These are phyloP conservation scores for Hyppa rectilinea DNA, from an alignment of 2,888 invertebrate genomes.

Conservation along the genomic window DNA sequence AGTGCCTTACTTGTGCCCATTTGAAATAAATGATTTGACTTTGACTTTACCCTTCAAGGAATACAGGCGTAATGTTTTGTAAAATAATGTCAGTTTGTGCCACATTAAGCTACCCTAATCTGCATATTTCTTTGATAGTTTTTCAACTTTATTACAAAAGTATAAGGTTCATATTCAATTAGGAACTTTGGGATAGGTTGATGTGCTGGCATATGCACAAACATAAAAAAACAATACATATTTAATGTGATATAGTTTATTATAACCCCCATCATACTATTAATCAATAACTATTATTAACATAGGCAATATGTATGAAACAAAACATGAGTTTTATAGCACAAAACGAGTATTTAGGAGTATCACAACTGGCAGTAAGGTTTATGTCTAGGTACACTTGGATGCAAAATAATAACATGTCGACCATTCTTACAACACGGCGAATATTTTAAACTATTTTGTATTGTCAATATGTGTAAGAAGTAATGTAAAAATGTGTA, in stretches of 20 bases:
- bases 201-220: too few species aligned
- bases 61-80: background rate
- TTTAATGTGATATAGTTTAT: slow-evolving; percentile 72
- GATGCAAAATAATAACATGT: background rate
- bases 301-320: slow-evolving; percentile 48
- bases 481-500: slow-evolving; percentile 40
- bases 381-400: slow-evolving; percentile 39
- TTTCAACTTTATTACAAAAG: too few species aligned
- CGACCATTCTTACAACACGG: background rate
- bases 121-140: too few species aligned
- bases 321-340: slow-evolving; percentile 41
- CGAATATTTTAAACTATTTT: slow-evolving; percentile 4
- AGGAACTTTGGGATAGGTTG: too few species aligned
- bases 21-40: too few species aligned
- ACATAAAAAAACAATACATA: slow-evolving; percentile 28
- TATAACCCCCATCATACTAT: slow-evolving; percentile 73
- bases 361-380: slow-evolving; percentile 56
- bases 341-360: slow-evolving; percentile 49
- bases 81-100: background rate
- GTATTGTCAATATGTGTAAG: slow-evolving; percentile 2
- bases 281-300: slow-evolving; percentile 69
- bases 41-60: too few species aligned
- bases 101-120: too few species aligned
- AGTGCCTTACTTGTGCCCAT: too few species aligned
- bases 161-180: too few species aligned